Evolutionary conservation across 2,797 vertebrate genomes (phyloP).

Genomic region (Agapornis canus): DNA sequence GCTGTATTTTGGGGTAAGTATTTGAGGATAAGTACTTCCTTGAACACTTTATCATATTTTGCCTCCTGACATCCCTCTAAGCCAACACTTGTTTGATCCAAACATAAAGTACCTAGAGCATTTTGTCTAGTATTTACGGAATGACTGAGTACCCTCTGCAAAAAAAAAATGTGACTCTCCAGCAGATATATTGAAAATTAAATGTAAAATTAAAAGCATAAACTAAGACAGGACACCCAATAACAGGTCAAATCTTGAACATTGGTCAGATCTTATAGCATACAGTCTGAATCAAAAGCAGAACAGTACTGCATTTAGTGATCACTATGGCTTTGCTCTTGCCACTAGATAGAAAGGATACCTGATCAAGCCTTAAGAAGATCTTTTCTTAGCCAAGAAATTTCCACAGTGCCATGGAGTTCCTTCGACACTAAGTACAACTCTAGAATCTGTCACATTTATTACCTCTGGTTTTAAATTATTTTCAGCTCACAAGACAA

Average conservation of each 20-base stretch:
- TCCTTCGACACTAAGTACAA: neutral
- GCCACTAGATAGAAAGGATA: neutral
- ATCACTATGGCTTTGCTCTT: neutral
- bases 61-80: neutral
- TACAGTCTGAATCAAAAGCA: neutral
- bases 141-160: neutral
- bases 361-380: neutral
- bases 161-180: no score
- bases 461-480: neutral
- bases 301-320: neutral
- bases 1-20: neutral
- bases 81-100: neutral
- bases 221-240: neutral
- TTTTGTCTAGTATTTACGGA: neutral
- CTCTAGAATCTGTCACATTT: neutral
- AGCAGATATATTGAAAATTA: neutral
- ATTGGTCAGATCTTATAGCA: neutral
- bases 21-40: neutral
- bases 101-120: fast-evolving
- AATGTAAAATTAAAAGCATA: neutral
- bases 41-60: neutral
- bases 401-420: neutral
- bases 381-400: neutral
- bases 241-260: neutral
- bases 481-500: neutral